Base-by-base conservation (phyloP, 2,797 vertebrate genomes). In the Enteromius anoplus region DNA sequence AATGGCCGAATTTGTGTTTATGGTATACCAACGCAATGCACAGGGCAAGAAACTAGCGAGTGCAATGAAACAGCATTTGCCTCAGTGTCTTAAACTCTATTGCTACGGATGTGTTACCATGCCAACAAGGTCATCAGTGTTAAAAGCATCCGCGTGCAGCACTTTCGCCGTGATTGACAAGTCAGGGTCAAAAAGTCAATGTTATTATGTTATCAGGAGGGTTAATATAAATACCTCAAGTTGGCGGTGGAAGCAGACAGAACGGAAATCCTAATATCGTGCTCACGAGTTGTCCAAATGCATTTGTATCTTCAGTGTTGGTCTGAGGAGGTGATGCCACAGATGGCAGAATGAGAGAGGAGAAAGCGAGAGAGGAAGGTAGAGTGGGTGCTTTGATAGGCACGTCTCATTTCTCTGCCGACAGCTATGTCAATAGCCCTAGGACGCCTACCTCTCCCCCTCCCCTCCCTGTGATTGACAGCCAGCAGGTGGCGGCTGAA, bases 401-500 rank as follows among this genome's bases (percentile, higher is more conserved):
- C 90, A 92, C 87, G 90, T 92, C 90, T 96, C 94, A 93, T 93
- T 94, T 92, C 93, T 90, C 92, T 85, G 88, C 89, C 91, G 92
- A 95, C 93, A 93, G 91, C 92, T 93, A 93, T 92, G 91, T 94
- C 90, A 91, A 94, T 94, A 95, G 94, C 94, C 94, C 89, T 89
- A 76, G 92, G 95, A 93, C 82, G 71, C 68, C 53, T 64, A 42
- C 62, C 84, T 78, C 84, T 58, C 78, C 69, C 78, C 80, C 77
- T 87, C 85, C 86, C 84, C 86, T 81, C 86, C 70, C 80, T 86
- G 92, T 93, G 94, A 94, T 92, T 94, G 94, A 95, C 95, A 96
- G 91, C 93, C 91, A 93, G 93, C 95, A 95, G 96, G 94, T 95
- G 94, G 93, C 89, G 87, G 89, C 93, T 91, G 90, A 93, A 94